Evolutionary conservation across 2,888 invertebrate genomes (phyloP).

Genomic region (Platycheirus albimanus): DNA sequence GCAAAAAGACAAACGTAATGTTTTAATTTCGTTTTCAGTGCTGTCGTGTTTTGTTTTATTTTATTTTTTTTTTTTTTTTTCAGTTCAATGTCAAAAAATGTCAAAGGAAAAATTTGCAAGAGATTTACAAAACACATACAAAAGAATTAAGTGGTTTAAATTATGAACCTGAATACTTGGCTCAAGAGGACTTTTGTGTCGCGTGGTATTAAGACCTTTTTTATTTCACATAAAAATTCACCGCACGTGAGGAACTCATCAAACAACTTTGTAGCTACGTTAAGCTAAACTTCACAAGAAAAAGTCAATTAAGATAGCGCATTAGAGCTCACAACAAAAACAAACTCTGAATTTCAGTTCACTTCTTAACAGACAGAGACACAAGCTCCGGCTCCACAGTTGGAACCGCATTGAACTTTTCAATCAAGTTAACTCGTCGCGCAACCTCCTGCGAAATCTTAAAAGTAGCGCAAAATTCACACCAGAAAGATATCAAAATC

Average conservation of each 20-base stretch:
- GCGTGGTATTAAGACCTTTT: slow-evolving; percentile 15
- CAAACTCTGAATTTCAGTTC: slow-evolving; percentile 5
- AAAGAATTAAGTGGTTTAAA: neutral
- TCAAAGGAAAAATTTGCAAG: neutral
- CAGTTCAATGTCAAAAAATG: slow-evolving; percentile 51
- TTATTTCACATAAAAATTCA: slow-evolving; percentile 37
- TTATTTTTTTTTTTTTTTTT: slow-evolving; percentile 28
- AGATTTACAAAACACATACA: neutral
- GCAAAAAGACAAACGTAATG: slow-evolving; percentile 9
- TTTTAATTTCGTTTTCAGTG: too few relatives aligned
- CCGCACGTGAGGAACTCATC: slow-evolving; percentile 49
- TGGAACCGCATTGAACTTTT: slow-evolving; percentile 76
- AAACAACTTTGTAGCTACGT: slow-evolving; percentile 3
- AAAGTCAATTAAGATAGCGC: slow-evolving; percentile 34
- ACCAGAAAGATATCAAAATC: slow-evolving; percentile 45
- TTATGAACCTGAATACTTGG: slow-evolving; percentile 7
- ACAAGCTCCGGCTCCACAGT: slow-evolving; percentile 60
- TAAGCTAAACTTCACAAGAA: slow-evolving; percentile 5
- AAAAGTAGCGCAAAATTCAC: slow-evolving; percentile 16
- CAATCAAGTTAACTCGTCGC: slow-evolving; percentile 75
- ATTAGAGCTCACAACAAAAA: slow-evolving; percentile 19
- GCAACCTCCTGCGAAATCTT: slow-evolving; percentile 57
- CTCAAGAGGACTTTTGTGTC: slow-evolving; percentile 1
- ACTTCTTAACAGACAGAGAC: slow-evolving; percentile 38
- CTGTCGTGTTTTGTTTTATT: slow-evolving; percentile 56